Evolutionary conservation across 2,888 invertebrate species (phyloP).

Genomic region (Andrena bucephala): DNA sequence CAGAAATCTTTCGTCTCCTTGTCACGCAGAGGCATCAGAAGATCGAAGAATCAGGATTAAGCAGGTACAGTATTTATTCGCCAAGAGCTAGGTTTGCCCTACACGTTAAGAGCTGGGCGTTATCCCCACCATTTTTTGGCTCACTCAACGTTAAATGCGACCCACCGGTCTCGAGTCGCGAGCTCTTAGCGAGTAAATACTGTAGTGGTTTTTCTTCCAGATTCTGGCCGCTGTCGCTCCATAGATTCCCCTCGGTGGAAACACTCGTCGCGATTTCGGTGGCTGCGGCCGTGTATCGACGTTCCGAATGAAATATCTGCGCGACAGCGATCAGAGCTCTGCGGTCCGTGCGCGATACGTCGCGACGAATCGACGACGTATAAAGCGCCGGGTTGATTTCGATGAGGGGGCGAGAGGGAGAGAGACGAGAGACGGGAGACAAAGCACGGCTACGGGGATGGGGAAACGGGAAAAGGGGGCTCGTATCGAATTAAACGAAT

Average conservation of each 20-base stretch:
- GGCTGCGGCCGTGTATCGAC: background rate
- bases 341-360: constrained; percentile 22
- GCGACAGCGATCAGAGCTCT: constrained; percentile 36
- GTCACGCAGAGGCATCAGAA: too few species aligned
- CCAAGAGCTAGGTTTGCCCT: too few species aligned
- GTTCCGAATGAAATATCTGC: constrained; percentile 29
- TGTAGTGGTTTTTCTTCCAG: too few species aligned
- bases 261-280: background rate
- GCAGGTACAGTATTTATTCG: too few species aligned
- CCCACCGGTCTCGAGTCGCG: too few species aligned
- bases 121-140: too few species aligned
- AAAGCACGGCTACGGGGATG: background rate
- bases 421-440: constrained; percentile 12
- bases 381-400: constrained; percentile 32
- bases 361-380: constrained; percentile 11
- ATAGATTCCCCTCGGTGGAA: background rate
- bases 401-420: background rate
- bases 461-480: constrained; percentile 26
- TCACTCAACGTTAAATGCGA: too few species aligned
- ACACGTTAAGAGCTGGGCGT: too few species aligned
- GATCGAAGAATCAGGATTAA: too few species aligned
- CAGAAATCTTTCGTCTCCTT: too few species aligned
- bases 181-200: too few species aligned
- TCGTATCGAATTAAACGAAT: constrained; percentile 61
- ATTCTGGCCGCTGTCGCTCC: too few species aligned